Base-by-base conservation (phyloP, 2,797 vertebrate species). In the Poeciliopsis turneri region DNA sequence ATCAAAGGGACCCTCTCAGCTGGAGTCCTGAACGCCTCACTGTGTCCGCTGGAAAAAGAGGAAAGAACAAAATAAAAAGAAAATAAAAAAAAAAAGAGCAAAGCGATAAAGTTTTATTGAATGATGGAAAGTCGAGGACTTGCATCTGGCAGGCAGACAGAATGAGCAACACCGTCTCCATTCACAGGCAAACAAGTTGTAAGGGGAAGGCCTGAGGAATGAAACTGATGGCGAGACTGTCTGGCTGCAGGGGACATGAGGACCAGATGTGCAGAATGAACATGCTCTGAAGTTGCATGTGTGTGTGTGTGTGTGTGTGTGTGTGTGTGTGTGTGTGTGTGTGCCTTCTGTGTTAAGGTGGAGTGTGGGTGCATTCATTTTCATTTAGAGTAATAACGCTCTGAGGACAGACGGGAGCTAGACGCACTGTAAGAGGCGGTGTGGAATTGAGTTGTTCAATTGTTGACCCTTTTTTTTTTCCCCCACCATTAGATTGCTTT, bases 1-100 rank as follows among this genome's bases (percentile, higher is more conserved):
- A 88, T 89, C 91, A 92, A 91, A 89, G 84, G 80, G 47, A 57
- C 88, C 75, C 79, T 83, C 88, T 89, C 91, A 88, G 91, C 90
- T 87, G 86, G 87, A 90, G 90, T 84, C 80, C 84, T 83, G 39
- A 83, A 80, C 5, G 83, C 87, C 90, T 72, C 75, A 49, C 84
- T 84, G 78, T 81, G 78, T 88, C 49, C 18, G 15, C 74, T 4
- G 11, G 1, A 23, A 46, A 72, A 39, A 51, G 2, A 51, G 49
- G 20, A 23, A 51, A 51, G 20, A 51, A 51, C 49, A 9, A 51
- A 49, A 46, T 33, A 33, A 33, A 33, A 33, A 33, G 33, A 3
- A 33, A 3, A 33, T 2, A 2, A 30, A 30, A 2, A 30, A 30
- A 47, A 30, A n/a, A 53, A 57, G 39, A 80, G 75, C 66, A 36